phyloP scores from a whole-genome alignment of 2,797 vertebrate species.

The Pangasius sanitwongsei region DNA sequence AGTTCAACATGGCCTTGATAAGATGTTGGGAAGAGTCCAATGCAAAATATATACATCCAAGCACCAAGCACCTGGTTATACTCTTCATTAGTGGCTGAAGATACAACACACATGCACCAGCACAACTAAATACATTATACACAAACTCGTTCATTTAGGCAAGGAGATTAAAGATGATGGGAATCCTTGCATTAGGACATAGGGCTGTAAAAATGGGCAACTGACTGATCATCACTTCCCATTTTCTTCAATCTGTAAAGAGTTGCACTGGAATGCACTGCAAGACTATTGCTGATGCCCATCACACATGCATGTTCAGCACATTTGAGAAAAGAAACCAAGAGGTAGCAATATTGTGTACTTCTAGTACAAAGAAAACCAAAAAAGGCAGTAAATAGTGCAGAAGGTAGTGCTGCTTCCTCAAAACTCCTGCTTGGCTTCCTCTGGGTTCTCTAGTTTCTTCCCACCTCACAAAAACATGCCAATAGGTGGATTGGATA shows the following conservation, averaged over 20 bases:
- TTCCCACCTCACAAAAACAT: too few species aligned
- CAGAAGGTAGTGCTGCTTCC: not conserved
- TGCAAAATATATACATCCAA: constrained; percentile 54
- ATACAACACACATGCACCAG: constrained; percentile 55
- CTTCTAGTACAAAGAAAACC: not conserved
- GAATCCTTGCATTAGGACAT: not conserved
- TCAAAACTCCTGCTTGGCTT: not conserved
- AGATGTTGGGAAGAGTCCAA: constrained; percentile 70
- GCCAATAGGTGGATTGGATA: not conserved
- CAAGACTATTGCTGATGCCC: not conserved
- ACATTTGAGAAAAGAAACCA: not conserved
- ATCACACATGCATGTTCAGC: not conserved
- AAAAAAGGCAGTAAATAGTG: not conserved
- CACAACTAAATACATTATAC: constrained; percentile 20
- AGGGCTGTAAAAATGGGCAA: not conserved
- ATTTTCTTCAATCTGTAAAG: not conserved
- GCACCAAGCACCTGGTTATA: constrained; percentile 55
- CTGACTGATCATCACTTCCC: not conserved
- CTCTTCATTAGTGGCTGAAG: constrained; percentile 78
- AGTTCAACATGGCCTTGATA: constrained; percentile 72
- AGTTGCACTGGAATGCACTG: not conserved
- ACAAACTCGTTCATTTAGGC: not conserved
- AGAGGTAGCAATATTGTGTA: not conserved
- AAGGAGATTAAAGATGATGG: not conserved
- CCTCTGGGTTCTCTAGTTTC: too few species aligned